Base-by-base conservation (phyloP, 1,140 invertebrate species). In the Eumaeus atala region DNA sequence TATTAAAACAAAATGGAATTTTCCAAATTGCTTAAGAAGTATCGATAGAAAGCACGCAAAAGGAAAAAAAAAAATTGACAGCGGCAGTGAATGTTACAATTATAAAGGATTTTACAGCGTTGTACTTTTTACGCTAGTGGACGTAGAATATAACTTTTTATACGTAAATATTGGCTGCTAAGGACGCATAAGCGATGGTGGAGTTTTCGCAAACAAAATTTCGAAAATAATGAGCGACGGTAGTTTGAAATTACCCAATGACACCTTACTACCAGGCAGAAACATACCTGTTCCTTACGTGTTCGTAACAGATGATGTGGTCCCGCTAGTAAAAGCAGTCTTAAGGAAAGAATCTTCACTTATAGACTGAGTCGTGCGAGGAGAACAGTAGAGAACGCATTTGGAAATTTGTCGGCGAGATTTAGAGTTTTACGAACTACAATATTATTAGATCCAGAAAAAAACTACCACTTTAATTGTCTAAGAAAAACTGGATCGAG, bases 81-180 rank as follows among this genome's bases (percentile, higher is more conserved):
- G 51, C 51, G 51, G 57, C 51, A 59, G 73, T 10, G 36, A 59
- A 48, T 88, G 70, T 67, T 88, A 71, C 62, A 88, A 87, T 62
- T 89, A 88, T 61, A 88, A 87, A 58, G 58, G 68, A 14, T 72
- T 64, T 58, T 79, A 76, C 54, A 87, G 75, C 57, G 72, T 88
- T 14, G 60, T 62, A 52, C 53, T 58, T 58, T 67, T 88, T 50
- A 87, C 77, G 38, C 48, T 87, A 12, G 81, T 73, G 42, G 85
- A 89, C 72, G 80, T 77, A 51, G 64, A 88, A 51, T 87, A 79
- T 48, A 76, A 75, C 54, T 88, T 89, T 67, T 58, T 74, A 7
- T 67, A 73, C 17, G 67, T 89, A 17, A 81, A 88, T 64, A 70
- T 88, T 56, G 87, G 86, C 58, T 70, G 69, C 40, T 66, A 70